Evolutionary conservation across 2,113 vertebrate genomes (phyloP).

Genomic region (Leptocoma aspasia): DNA sequence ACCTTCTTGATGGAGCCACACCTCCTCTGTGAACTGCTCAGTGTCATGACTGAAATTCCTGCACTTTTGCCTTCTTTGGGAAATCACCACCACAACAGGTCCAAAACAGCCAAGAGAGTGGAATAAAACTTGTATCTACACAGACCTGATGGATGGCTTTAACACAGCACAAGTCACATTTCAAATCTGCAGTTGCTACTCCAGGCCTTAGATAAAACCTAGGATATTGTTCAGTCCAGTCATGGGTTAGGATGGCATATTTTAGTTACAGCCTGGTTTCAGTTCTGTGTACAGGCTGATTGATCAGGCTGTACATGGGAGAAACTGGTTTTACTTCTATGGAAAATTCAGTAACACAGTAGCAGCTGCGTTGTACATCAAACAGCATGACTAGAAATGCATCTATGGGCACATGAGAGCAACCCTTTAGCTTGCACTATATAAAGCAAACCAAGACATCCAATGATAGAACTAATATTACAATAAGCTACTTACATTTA

Average conservation of each 20-base stretch:
- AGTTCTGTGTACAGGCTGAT: not conserved
- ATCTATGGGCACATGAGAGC: not conserved
- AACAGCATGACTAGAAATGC: not conserved
- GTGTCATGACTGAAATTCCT: not conserved
- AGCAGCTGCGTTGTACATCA: conserved; percentile 1
- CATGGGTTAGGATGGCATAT: not conserved
- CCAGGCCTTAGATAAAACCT: not conserved
- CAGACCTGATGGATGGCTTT: not conserved
- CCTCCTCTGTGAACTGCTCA: not conserved
- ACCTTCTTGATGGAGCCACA: not conserved
- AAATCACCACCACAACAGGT: not conserved
- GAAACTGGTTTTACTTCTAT: not conserved
- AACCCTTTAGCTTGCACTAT: not conserved
- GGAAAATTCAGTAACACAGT: not conserved
- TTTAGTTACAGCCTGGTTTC: not conserved
- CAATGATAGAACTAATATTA: conserved; percentile 4
- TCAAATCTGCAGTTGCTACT: not conserved
- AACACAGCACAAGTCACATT: not conserved
- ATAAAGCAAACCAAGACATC: not conserved
- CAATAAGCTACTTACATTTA: not conserved
- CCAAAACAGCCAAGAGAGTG: not conserved
- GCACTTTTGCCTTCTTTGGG: not conserved
- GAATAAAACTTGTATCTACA: not conserved
- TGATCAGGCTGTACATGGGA: not conserved
- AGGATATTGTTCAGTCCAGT: not conserved